These are phyloP conservation scores for Patella pellucida DNA, from an alignment of 2,888 invertebrate genomes.

Conservation along the genomic window DNA sequence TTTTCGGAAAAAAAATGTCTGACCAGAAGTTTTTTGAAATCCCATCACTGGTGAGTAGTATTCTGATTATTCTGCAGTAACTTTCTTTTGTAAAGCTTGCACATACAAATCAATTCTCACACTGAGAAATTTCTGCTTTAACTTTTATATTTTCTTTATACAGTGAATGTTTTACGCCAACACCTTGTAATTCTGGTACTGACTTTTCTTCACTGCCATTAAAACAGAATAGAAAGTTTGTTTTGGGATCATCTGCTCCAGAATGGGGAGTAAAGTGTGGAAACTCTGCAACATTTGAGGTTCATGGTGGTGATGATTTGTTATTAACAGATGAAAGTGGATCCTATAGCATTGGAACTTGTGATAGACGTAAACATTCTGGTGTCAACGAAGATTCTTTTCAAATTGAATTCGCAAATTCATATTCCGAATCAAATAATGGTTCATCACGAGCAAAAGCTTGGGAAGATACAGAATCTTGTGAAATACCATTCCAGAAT, in stretches of 20 bases:
- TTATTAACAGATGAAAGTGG: conserved; percentile 34
- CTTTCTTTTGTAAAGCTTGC: too few relatives aligned
- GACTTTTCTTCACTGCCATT: conserved; percentile 4
- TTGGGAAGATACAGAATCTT: too few relatives aligned
- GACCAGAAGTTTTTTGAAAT: too few relatives aligned
- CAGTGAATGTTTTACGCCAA: conserved; percentile 44
- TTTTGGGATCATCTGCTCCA: background rate
- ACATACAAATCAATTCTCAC: too few relatives aligned
- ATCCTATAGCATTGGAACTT: conserved; percentile 30
- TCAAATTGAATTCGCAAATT: conserved; percentile 21
- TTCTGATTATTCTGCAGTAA: too few relatives aligned
- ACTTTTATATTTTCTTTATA: conserved; percentile 13
- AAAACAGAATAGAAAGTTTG: background rate
- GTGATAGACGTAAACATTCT: conserved; percentile 6
- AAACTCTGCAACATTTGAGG: background rate
- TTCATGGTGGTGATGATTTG: background rate
- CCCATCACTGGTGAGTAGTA: too few relatives aligned
- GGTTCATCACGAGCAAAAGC: background rate
- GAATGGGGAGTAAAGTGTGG: conserved; percentile 11
- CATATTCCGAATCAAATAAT: conserved; percentile 10
- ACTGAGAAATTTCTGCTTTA: background rate
- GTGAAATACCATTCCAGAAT: conserved; percentile 8
- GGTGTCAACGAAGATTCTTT: conserved; percentile 29
- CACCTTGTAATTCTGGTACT: conserved; percentile 39
- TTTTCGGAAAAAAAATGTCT: too few relatives aligned